phyloP scores from a whole-genome alignment of 2,113 vertebrate species.

The Scopus umbretta region DNA sequence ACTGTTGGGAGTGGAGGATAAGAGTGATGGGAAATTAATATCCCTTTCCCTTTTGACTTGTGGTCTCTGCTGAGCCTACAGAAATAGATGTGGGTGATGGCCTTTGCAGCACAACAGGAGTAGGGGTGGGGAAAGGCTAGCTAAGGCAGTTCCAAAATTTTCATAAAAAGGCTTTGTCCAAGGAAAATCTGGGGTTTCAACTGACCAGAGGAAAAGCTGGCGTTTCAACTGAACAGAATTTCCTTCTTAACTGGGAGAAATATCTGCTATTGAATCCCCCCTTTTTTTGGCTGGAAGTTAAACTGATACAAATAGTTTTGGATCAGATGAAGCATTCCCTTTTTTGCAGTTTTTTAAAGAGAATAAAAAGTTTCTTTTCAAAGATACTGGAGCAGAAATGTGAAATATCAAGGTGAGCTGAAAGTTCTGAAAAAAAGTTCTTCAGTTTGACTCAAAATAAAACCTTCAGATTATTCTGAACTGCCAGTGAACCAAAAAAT shows the following conservation, averaged over 20 bases:
- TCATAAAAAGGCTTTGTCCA: background rate
- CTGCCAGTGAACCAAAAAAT: constrained; percentile 57
- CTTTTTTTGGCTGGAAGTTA: background rate
- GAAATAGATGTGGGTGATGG: background rate
- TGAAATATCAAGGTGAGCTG: constrained; percentile 35
- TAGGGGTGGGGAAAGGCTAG: fast-evolving
- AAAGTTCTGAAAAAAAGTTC: constrained; percentile 14
- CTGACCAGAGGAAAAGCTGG: background rate
- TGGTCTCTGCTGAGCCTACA: background rate
- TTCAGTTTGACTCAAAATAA: constrained; percentile 54
- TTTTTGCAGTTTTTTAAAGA: background rate
- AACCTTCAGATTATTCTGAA: constrained; percentile 63
- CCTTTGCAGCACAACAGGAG: background rate
- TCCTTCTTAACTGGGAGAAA: background rate
- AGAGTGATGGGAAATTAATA: background rate
- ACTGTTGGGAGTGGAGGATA: background rate
- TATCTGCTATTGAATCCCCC: background rate
- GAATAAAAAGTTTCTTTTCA: background rate
- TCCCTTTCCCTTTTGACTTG: background rate
- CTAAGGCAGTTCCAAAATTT: background rate
- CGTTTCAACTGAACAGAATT: background rate
- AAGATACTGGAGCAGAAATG: background rate
- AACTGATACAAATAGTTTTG: background rate
- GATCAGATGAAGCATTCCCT: background rate
- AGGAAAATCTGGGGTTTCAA: background rate